Percentiles rank a stretch among this genome's conserved stretches.
These are phyloP conservation scores for Isaurus tuberculatus DNA, from an alignment of 92 coral and sea anemone species.

Conservation along the genomic window DNA sequence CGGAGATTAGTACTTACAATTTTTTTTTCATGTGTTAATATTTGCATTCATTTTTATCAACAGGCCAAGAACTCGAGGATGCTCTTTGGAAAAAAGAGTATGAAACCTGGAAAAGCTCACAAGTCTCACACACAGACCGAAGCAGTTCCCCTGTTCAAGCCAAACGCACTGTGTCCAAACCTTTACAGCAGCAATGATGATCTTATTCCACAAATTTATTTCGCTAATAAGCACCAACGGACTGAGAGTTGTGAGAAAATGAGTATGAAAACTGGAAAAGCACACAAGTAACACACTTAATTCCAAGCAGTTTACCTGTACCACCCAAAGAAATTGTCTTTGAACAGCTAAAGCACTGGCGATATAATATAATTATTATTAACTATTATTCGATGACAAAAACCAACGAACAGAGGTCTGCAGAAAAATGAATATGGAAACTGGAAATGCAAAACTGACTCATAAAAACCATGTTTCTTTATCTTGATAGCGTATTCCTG, in stretches of 20 bases:
- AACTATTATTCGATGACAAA: no score
- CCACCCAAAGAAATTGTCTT: neutral
- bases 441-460: neutral
- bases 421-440: neutral
- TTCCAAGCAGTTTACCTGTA: no score
- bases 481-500: no score
- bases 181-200: neutral
- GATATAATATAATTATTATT: neutral
- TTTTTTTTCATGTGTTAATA: neutral
- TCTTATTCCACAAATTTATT: neutral
- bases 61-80: neutral
- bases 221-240: neutral
- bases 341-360: neutral
- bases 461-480: no score
- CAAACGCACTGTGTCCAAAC: neutral
- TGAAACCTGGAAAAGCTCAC: neutral
- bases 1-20: neutral
- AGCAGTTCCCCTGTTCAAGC: neutral
- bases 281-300: neutral
- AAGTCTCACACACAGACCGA: neutral
- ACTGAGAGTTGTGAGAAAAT: neutral
- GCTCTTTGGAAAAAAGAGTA: neutral
- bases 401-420: neutral
- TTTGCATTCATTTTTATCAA: neutral
- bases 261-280: neutral